A percentile compares a stretch with the other conserved stretches of the same genome.
These are phyloP conservation scores for Neodiprion lecontei DNA, from an alignment of 1,140 invertebrate genomes.

Conservation along the genomic window DNA sequence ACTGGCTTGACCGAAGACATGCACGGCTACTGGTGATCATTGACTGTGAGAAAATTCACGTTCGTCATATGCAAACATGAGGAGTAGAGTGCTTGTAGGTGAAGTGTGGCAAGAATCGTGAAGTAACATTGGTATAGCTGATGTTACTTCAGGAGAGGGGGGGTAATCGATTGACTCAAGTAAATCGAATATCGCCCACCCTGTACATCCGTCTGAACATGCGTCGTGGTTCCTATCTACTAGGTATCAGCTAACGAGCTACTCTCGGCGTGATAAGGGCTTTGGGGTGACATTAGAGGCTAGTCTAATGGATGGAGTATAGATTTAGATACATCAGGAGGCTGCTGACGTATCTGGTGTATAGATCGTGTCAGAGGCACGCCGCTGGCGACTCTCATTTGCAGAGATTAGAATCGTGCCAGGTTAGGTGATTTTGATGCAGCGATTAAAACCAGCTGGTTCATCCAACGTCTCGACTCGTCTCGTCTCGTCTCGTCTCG, in stretches of 20 bases:
- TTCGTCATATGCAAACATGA: too few relatives aligned
- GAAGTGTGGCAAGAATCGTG: too few relatives aligned
- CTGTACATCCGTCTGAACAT: background rate
- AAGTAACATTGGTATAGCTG: too few relatives aligned
- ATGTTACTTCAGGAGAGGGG: too few relatives aligned
- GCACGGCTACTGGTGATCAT: too few relatives aligned
- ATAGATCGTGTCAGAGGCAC: slow-evolving; percentile 53
- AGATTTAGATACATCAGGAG: slow-evolving; percentile 58
- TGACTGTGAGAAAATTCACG: too few relatives aligned
- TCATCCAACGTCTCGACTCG: background rate
- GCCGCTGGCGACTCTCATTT: slow-evolving; percentile 33
- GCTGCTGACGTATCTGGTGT: slow-evolving; percentile 44
- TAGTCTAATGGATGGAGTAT: slow-evolving; percentile 56
- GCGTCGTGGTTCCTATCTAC: background rate
- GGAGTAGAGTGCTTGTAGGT: too few relatives aligned
- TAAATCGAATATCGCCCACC: too few relatives aligned
- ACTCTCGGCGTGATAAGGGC: slow-evolving; percentile 1
- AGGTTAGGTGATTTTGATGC: background rate
- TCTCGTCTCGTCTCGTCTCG: slow-evolving; percentile 11
- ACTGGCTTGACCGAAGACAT: too few relatives aligned
- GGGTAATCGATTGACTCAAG: too few relatives aligned
- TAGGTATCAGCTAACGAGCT: background rate
- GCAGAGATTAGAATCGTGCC: background rate
- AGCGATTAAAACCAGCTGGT: background rate
- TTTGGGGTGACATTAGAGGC: slow-evolving; percentile 21